Base-by-base conservation (phyloP, 2,113 vertebrate species). In the Peromyscus polionotus region DNA sequence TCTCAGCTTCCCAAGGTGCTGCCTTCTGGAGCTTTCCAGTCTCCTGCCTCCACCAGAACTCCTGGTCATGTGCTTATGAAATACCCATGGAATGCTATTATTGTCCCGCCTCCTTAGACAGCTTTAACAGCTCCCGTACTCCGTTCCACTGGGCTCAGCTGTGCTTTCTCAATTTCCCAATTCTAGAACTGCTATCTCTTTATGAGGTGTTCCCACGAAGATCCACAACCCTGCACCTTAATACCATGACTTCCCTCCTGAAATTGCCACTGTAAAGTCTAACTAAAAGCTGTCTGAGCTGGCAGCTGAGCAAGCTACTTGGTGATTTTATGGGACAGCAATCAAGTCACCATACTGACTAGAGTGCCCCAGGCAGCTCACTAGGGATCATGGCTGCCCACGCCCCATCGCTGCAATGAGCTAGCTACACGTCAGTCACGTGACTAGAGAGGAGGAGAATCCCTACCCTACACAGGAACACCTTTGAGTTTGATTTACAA, bases 351-450 rank as follows among this genome's bases (percentile, higher is more conserved):
- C 33, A 39, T 57, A 33, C 36, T 19, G n/a, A 70, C 85, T 6
- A 39, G 0, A 22, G 14, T 0, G 13, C 7, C 0, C 19, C 26
- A 14, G 0, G 0, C 22, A 6, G 2, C 14, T 5, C 54, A 6
- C 63, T 1, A 1, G 81, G 1, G 31, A 14, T 65, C 83, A 28
- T 0, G 0, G 73, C 3, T 51, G 68, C 65, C 39, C 17, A 36
- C 13, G 45, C 28, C 42, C 26, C 0, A 0, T 48, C 51, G 0
- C 19, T 0, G 7, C 42, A 48, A 63, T 4, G 33, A 65, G 5
- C 48, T 0, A 65, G 5, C 48, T 0, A 0, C 1, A 0, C 16
- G 5, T 6, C 39, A 81, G n/a, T 20, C 93, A 57, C 0, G 0
- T 0, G 7, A 70, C 54, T 33, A 19, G 4, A 33, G 12, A 73